These are phyloP conservation scores for Clamator glandarius DNA, from an alignment of 2,797 vertebrate genomes.

Conservation along the genomic window DNA sequence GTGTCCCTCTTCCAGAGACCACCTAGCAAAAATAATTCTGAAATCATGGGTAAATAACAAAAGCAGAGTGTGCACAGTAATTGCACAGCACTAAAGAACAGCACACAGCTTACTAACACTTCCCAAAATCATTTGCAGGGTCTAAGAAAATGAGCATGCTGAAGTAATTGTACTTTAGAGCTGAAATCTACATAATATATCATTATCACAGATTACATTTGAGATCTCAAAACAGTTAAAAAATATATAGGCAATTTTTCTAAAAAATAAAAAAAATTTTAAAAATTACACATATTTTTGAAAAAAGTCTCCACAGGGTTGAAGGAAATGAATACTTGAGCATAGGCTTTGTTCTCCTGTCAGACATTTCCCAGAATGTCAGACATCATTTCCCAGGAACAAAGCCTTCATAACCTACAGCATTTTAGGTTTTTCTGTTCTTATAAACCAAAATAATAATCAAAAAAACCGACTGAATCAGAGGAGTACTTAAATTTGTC, in stretches of 20 bases:
- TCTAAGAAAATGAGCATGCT: slow-evolving; percentile 10
- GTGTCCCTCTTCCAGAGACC: neutral
- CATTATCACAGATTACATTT: neutral
- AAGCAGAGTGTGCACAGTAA: neutral
- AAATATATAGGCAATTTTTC: neutral
- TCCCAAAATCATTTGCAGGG: neutral
- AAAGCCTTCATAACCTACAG: slow-evolving; percentile 35
- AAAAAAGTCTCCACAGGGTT: neutral
- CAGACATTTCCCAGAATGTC: neutral
- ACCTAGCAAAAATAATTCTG: neutral
- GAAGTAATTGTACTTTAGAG: neutral
- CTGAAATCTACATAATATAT: neutral
- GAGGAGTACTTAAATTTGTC: slow-evolving; percentile 18
- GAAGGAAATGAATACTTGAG: slow-evolving; percentile 36
- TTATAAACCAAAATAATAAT: slow-evolving; percentile 40
- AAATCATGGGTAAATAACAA: neutral
- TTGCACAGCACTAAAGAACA: neutral
- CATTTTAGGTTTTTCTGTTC: slow-evolving; percentile 1
- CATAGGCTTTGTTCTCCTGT: slow-evolving; percentile 39
- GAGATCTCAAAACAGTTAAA: slow-evolving; percentile 4
- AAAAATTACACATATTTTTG: neutral
- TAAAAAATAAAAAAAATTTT: neutral
- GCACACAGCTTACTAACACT: neutral
- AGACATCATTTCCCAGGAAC: slow-evolving; percentile 1
- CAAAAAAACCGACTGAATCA: slow-evolving; percentile 8